Percentiles rank a stretch among this genome's conserved stretches.
Evolutionary conservation across 1,140 invertebrate species (phyloP).

Genomic region (Ectropis grisescens): DNA sequence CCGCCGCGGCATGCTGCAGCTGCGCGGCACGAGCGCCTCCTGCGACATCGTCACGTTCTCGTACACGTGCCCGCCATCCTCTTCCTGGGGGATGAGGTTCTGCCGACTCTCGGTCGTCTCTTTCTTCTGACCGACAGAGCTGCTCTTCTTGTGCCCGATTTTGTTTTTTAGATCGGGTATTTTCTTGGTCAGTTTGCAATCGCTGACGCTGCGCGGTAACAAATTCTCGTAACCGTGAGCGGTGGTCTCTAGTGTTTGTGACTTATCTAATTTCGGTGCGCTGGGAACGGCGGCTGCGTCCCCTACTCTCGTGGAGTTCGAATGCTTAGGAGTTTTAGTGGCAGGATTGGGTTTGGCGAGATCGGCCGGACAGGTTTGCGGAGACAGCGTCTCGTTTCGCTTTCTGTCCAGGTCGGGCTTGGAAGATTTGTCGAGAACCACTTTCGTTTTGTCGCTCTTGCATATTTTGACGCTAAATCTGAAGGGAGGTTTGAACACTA

Average conservation of each 20-base stretch:
- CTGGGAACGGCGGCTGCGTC: slow-evolving; percentile 23
- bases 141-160: slow-evolving; percentile 57
- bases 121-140: slow-evolving; percentile 54
- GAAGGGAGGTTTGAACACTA: slow-evolving; percentile 88
- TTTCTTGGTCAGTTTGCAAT: slow-evolving; percentile 52
- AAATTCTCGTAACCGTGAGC: slow-evolving; percentile 47
- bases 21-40: slow-evolving; percentile 41
- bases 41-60: slow-evolving; percentile 52
- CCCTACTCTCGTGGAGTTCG: slow-evolving; percentile 26
- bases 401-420: slow-evolving; percentile 57
- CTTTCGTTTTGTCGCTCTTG: slow-evolving; percentile 72
- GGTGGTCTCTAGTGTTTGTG: slow-evolving; percentile 20
- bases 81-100: slow-evolving; percentile 57
- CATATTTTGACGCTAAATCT: slow-evolving; percentile 85
- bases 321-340: slow-evolving; percentile 31
- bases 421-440: slow-evolving; percentile 63
- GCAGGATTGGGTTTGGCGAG: slow-evolving; percentile 30
- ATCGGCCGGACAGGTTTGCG: slow-evolving; percentile 24
- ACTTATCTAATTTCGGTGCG: slow-evolving; percentile 19
- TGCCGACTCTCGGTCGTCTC: slow-evolving; percentile 61
- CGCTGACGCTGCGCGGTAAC: slow-evolving; percentile 50
- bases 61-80: slow-evolving; percentile 58
- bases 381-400: slow-evolving; percentile 35
- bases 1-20: slow-evolving; percentile 60
- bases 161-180: slow-evolving; percentile 35